A percentile compares a stretch with the other conserved stretches of the same genome.
phyloP scores from a whole-genome alignment of 2,888 invertebrate genomes.

The Didymodactylos carnosus region DNA sequence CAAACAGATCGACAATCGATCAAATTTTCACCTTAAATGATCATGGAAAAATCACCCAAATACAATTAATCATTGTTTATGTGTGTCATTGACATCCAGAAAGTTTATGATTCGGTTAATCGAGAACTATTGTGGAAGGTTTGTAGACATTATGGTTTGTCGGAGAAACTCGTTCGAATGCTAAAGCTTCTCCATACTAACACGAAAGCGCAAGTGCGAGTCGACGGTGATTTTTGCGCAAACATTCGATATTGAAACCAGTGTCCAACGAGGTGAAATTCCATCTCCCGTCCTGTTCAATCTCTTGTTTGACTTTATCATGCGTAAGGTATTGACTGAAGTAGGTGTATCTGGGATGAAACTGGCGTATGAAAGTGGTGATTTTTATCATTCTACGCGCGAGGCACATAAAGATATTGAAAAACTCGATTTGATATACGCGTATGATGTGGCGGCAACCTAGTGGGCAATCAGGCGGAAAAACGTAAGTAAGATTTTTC shows the following conservation, averaged over 20 bases:
- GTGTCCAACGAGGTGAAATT: not conserved
- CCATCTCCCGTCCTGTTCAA: not conserved
- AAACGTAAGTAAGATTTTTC: no score
- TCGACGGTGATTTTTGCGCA: not conserved
- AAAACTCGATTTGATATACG: not conserved
- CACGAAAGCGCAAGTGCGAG: not conserved
- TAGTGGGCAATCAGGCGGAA: no score
- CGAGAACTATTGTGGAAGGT: not conserved
- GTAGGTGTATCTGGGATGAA: not conserved
- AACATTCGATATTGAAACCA: not conserved
- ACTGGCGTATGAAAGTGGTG: not conserved
- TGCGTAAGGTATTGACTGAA: not conserved
- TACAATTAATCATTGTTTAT: not conserved
- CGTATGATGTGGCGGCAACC: not conserved
- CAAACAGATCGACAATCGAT: not conserved
- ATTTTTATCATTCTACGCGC: not conserved
- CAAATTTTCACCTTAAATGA: not conserved
- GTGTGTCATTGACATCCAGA: not conserved
- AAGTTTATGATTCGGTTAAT: not conserved
- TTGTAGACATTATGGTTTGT: not conserved
- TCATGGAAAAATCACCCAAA: not conserved
- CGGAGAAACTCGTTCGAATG: not conserved
- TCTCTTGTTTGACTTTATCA: not conserved
- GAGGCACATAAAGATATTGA: not conserved
- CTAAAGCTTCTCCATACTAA: not conserved